A percentile compares a stretch with the other conserved stretches of the same genome.
Evolutionary conservation across 2,888 invertebrate genomes (phyloP).

Genomic region (Eilema griseolum): DNA sequence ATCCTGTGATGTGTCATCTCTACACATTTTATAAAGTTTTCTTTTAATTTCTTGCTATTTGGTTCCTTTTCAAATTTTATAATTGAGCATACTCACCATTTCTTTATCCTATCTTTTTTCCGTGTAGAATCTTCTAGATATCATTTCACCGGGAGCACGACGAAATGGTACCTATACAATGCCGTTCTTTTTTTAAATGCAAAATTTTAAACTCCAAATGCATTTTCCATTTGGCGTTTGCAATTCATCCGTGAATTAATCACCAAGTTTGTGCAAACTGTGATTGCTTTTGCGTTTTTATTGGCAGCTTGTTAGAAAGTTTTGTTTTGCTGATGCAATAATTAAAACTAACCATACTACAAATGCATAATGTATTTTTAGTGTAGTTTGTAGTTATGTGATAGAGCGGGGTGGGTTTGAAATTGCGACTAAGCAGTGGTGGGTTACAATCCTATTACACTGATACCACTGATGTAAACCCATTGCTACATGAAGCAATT

Average conservation of each 20-base stretch:
- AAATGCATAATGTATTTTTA: neutral
- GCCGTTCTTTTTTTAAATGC: constrained; percentile 38
- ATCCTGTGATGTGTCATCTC: no score
- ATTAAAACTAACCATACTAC: neutral
- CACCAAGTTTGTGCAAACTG: constrained; percentile 38
- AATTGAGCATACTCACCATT: no score
- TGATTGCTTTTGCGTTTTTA: constrained; percentile 43
- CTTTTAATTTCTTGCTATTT: no score
- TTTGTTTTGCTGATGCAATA: constrained; percentile 1
- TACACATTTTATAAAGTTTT: no score
- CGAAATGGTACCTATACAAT: constrained; percentile 26
- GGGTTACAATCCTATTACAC: no score
- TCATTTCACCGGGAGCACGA: neutral
- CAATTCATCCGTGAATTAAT: constrained; percentile 43
- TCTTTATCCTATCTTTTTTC: neutral
- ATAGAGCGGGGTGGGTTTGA: neutral
- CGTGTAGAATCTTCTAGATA: neutral
- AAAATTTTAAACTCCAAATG: constrained; percentile 42
- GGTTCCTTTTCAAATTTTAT: no score
- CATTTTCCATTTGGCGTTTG: constrained; percentile 41
- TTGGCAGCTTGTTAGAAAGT: constrained; percentile 15
- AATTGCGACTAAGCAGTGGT: neutral
- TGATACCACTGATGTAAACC: no score
- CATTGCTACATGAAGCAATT: neutral
- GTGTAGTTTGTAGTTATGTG: neutral